Evolutionary conservation across 2,888 invertebrate species (phyloP), one percentile per base, ranked within the genome.

Genomic region (Dromius quadrimaculatus): DNA sequence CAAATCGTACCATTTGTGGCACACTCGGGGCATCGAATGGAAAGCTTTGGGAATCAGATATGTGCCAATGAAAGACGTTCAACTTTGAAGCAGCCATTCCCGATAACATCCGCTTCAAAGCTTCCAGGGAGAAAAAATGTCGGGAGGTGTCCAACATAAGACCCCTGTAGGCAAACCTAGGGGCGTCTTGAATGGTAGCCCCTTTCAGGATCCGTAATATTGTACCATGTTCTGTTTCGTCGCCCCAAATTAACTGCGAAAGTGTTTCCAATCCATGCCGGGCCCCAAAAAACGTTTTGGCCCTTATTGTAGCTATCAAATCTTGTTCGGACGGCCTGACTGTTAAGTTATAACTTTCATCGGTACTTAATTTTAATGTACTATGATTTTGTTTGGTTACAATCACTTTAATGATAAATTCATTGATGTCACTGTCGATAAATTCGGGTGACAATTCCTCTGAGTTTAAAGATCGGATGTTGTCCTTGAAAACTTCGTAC

Each of bases 1-100:
- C 97, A 80, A 91, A 90, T 73, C 89, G 87, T 0, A 93, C 90
- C 79, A 95, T 84, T 79, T 92, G 89, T 0, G 94, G 94, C 64
- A 89, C 90, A 73, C 88, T 86, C 19, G 88, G 87, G 2, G 93
- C 88, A 73, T 90, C 88, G 80, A 94, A 90, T 0, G 97, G 97
- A 82, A 97, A 97, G 74, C 95, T 94, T 81, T 97, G 95, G 9
- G 95, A 94, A 81, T 97, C 97, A 2, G 91, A 91, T 23, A 93
- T 86, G 78, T 94, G 93, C 97, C 97, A 97, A 79, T 97, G 97
- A 78, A 97, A 92, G 1, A 94, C 93, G 83, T 97, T 97, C 74
- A 97, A 81, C 82, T 97, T 97, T 76, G 90, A 90, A 47, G 93
- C 89, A 0, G 92, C 90, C 97, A 97, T 96, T 1, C 92, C 95